phyloP scores from a whole-genome alignment of 2,888 invertebrate species.

The Catocala sponsa region DNA sequence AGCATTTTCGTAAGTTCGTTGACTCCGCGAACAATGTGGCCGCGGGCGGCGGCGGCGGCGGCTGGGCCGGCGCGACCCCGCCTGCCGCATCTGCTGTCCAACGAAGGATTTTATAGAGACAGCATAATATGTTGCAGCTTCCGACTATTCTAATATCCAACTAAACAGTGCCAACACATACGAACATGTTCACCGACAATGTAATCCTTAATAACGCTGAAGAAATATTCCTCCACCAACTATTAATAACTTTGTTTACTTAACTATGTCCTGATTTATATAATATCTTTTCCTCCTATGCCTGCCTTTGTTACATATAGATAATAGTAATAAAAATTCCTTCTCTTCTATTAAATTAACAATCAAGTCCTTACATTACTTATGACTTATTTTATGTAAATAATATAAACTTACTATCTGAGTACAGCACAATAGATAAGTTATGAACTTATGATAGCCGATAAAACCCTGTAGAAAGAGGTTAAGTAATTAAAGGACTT shows the following conservation, averaged over 20 bases:
- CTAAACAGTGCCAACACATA: conserved; percentile 11
- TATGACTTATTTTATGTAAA: too few relatives aligned
- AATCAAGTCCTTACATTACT: too few relatives aligned
- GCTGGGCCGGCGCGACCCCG: conserved; percentile 63
- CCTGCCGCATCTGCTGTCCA: conserved; percentile 77
- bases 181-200: background rate
- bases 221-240: conserved; percentile 1
- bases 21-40: conserved; percentile 83
- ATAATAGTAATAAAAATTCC: too few relatives aligned
- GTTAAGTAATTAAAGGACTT: conserved; percentile 28
- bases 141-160: conserved; percentile 45
- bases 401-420: background rate
- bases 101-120: conserved; percentile 74
- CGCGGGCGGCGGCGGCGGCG: conserved; percentile 68
- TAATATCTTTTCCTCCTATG: conserved; percentile 1
- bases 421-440: background rate
- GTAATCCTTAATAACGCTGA: background rate
- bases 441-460: background rate
- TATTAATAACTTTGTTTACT: conserved; percentile 17
- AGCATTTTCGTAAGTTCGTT: conserved; percentile 85
- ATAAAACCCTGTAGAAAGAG: conserved; percentile 12
- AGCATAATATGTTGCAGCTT: conserved; percentile 70
- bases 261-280: conserved; percentile 2
- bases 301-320: too few relatives aligned
- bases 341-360: too few relatives aligned